These are phyloP conservation scores for Philaethria dido DNA, from an alignment of 2,888 invertebrate species.

Conservation along the genomic window DNA sequence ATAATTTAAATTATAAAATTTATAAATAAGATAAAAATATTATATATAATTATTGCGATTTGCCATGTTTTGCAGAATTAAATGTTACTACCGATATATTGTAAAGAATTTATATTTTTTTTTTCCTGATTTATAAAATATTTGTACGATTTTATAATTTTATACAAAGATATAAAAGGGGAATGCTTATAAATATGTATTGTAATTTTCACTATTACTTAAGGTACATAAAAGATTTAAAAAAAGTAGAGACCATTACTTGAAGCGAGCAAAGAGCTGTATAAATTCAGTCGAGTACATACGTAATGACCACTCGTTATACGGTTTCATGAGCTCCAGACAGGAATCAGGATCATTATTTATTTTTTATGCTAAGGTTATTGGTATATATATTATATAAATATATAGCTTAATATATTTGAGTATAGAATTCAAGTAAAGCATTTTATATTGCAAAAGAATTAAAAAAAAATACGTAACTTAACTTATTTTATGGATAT, in stretches of 20 bases:
- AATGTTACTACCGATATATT: too few relatives aligned
- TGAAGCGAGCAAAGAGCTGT: background rate
- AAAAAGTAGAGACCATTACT: background rate
- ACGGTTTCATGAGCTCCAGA: conserved; percentile 9
- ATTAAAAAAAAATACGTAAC: too few relatives aligned
- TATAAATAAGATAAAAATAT: background rate
- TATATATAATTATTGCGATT: too few relatives aligned
- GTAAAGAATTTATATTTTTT: too few relatives aligned
- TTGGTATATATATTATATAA: background rate
- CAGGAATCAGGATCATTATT: conserved; percentile 2
- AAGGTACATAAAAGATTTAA: background rate
- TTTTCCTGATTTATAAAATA: too few relatives aligned
- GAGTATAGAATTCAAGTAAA: too few relatives aligned
- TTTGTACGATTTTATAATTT: background rate
- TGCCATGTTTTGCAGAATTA: too few relatives aligned
- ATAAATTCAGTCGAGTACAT: conserved; percentile 5
- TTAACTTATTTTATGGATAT: too few relatives aligned
- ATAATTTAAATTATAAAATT: background rate
- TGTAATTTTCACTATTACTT: background rate
- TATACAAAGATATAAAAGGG: background rate
- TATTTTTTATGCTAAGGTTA: conserved; percentile 9
- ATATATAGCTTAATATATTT: background rate
- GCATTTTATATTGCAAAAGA: too few relatives aligned
- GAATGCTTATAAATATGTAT: too few relatives aligned
- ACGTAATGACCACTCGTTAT: conserved; percentile 6